phyloP scores from a whole-genome alignment of 53 echinoderm and acorn worm species.

The Echinometra lucunter region DNA sequence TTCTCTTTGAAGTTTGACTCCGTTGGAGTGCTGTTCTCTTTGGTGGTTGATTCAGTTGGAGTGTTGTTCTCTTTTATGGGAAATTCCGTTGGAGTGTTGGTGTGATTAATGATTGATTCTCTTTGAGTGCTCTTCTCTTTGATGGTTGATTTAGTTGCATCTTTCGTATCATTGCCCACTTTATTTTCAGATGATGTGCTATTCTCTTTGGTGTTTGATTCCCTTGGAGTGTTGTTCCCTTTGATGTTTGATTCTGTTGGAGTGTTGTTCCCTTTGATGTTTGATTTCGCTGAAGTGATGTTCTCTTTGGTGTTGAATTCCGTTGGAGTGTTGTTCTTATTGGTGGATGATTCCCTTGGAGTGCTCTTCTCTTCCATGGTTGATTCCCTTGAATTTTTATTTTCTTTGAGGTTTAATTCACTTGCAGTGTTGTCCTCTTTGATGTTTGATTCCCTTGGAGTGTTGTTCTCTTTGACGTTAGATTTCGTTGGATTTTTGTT shows the following conservation, averaged over 20 bases:
- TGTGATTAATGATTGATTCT: not conserved
- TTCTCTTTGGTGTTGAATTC: not conserved
- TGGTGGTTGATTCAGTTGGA: not conserved
- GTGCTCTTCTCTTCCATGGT: not conserved
- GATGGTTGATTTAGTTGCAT: not conserved
- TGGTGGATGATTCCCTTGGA: not conserved
- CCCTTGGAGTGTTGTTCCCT: not conserved
- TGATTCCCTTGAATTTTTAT: not conserved
- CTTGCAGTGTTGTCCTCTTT: not conserved
- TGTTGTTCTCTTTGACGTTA: not conserved
- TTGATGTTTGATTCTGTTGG: not conserved
- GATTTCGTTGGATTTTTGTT: not conserved
- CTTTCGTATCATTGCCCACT: not conserved
- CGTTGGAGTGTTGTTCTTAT: not conserved
- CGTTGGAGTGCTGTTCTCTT: not conserved
- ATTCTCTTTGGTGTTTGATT: not conserved
- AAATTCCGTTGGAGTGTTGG: not conserved
- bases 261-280: not conserved
- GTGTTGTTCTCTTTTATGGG: not conserved
- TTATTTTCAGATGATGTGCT: not conserved
- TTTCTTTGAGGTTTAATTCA: not conserved
- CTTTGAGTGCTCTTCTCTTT: not conserved
- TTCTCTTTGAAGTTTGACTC: not conserved
- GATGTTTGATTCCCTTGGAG: too few relatives aligned
- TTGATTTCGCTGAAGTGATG: not conserved